Evolutionary conservation across 1,140 invertebrate genomes (phyloP).

Genomic region (Plectrocnemia conspersa): DNA sequence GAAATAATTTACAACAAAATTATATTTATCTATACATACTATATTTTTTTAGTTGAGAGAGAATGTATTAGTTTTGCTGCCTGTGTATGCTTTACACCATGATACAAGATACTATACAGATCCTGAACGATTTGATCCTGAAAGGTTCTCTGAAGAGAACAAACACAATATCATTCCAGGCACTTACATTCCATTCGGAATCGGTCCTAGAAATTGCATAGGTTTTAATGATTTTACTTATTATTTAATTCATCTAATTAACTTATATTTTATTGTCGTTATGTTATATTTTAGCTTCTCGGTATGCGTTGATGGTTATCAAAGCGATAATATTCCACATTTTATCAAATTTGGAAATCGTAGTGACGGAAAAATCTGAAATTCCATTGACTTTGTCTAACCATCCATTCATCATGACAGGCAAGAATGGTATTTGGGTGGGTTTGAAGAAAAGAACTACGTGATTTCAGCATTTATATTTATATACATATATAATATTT

Average conservation of each 20-base stretch:
- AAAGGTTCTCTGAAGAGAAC: slow-evolving; percentile 47
- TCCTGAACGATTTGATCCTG: slow-evolving; percentile 51
- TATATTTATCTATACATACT: neutral
- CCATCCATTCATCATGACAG: neutral
- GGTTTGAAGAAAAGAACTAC: slow-evolving; percentile 2
- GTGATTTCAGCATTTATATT: too few species aligned
- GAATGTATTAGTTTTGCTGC: slow-evolving; percentile 38
- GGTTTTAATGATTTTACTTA: slow-evolving; percentile 11
- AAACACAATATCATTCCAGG: slow-evolving; percentile 35
- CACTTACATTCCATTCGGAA: slow-evolving; percentile 52
- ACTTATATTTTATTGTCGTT: neutral
- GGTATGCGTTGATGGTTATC: slow-evolving; percentile 50
- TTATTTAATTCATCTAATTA: neutral
- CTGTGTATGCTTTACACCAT: slow-evolving; percentile 45
- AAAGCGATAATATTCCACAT: slow-evolving; percentile 44
- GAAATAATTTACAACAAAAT: neutral
- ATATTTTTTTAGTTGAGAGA: slow-evolving; percentile 3
- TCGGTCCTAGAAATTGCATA: slow-evolving; percentile 44
- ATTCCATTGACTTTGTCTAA: slow-evolving; percentile 17
- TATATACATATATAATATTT: too few species aligned
- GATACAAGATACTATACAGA: slow-evolving; percentile 45
- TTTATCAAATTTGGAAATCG: slow-evolving; percentile 35
- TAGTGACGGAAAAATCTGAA: slow-evolving; percentile 15
- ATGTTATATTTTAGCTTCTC: slow-evolving; percentile 24
- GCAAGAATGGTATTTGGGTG: slow-evolving; percentile 3